Evolutionary conservation across 2,113 vertebrate genomes (phyloP), one percentile per base, ranked within the genome.

Genomic region (Scopus umbretta): DNA sequence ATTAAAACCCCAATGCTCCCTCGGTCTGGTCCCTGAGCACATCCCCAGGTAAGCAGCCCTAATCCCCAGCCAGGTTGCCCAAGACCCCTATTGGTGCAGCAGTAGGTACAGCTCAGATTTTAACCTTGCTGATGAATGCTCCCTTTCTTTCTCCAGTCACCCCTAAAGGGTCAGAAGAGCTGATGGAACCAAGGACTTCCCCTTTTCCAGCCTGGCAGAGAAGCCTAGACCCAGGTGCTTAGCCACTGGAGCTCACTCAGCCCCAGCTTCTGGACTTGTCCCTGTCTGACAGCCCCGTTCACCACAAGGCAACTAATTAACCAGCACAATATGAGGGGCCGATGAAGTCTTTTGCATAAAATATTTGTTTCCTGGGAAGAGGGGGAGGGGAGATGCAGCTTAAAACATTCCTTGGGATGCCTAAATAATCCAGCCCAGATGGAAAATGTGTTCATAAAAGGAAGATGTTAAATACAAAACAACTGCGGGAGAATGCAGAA

Each of bases 381-480:
- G 38, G 32, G 42, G 75, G 63, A 91, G 20, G 67, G 56, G 20
- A 88, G 15, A 66, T 10, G 16, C 38, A 53, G 85, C 56, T 90
- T 76, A 45, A 87, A 85, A 63, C 70, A 32, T 89, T 80, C 92
- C 50, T 62, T 15, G 42, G 58, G 76, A 92, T 71, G 67, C 68
- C 52, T 22, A 62, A 94, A 95, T 79, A 74, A 93, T 75, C 78
- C 68, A 45, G 25, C 50, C 84, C 92, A 91, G 95, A 84, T 81
- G 92, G 92, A 61, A 94, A 91, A 87, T 1, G 38, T 2, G 80
- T 11, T 87, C 56, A 26, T 47, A 21, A 84, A 84, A 81, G 59
- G 76, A 73, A 63, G 52, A 71, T 50, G 85, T 59, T 80, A 76
- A 91, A 85, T 32, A 53, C 59, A 49, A 84, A 90, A 26, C 29